A percentile compares a stretch with the other conserved stretches of the same genome.
phyloP scores from a whole-genome alignment of 2,113 vertebrate genomes.

The Tupaia chinensis region DNA sequence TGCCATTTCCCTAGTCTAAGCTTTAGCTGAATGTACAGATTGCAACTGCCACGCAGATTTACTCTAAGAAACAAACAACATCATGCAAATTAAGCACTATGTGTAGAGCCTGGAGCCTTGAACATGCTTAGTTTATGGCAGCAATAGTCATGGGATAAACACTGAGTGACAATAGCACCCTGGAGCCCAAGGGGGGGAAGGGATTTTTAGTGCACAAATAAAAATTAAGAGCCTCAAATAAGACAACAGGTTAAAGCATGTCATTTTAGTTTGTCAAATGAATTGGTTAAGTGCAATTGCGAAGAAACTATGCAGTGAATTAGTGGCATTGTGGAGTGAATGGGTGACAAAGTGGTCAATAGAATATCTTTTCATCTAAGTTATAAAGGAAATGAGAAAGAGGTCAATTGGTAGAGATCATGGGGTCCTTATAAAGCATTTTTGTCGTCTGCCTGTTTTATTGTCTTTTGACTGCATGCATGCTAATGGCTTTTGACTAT shows the following conservation, averaged over 20 bases:
- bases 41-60: background rate
- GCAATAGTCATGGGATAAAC: background rate
- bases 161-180: background rate
- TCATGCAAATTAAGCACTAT: background rate
- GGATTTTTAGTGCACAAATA: background rate
- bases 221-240: background rate
- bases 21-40: background rate
- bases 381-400: background rate
- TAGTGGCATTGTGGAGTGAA: no score
- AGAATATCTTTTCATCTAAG: background rate
- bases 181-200: background rate
- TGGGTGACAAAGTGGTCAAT: background rate
- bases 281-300: background rate
- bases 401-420: background rate
- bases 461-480: background rate
- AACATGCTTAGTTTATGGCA: background rate
- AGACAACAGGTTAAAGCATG: background rate
- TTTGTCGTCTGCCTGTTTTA: background rate
- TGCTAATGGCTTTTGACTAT: background rate
- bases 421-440: background rate
- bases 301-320: background rate
- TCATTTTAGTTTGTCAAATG: background rate
- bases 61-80: background rate
- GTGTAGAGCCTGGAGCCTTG: background rate
- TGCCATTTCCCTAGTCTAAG: no score